Evolutionary conservation across 2,888 invertebrate species (phyloP).

Genomic region (Apocheima hispidaria): DNA sequence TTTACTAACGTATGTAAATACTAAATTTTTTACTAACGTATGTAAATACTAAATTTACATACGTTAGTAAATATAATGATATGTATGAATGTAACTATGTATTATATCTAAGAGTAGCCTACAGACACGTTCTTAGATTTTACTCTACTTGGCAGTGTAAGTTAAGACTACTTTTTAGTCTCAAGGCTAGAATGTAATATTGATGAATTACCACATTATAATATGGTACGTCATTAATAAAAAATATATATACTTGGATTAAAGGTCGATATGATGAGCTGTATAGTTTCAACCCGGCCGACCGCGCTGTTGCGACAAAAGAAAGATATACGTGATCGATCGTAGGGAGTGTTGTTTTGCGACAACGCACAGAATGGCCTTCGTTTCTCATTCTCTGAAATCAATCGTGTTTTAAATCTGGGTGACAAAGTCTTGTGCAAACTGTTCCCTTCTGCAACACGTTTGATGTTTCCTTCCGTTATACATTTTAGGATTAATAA

Average conservation of each 20-base stretch:
- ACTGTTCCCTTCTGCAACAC: constrained; percentile 3
- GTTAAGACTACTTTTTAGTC: too few species aligned
- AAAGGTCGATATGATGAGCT: constrained; percentile 1
- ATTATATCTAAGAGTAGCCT: too few species aligned
- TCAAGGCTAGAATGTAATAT: too few species aligned
- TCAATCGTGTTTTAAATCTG: constrained; percentile 28
- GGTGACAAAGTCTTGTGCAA: constrained; percentile 14
- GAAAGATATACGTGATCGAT: constrained; percentile 25
- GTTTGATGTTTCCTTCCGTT: neutral
- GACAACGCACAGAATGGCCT: constrained; percentile 30
- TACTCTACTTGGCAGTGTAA: too few species aligned
- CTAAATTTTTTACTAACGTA: too few species aligned
- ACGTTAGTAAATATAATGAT: too few species aligned
- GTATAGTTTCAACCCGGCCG: neutral
- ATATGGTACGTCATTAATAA: too few species aligned
- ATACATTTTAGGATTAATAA: neutral
- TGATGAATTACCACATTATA: too few species aligned
- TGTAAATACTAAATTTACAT: too few species aligned
- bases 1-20: too few species aligned
- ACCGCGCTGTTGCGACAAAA: neutral
- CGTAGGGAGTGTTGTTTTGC: constrained; percentile 20
- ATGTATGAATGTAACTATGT: too few species aligned
- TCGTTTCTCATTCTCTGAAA: constrained; percentile 23
- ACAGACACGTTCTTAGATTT: too few species aligned
- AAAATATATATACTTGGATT: constrained; percentile 18